Evolutionary conservation across 35 echinoderm and acorn worm species (phyloP), one percentile per base, ranked within the genome.

Genomic region (Patiria miniata): DNA sequence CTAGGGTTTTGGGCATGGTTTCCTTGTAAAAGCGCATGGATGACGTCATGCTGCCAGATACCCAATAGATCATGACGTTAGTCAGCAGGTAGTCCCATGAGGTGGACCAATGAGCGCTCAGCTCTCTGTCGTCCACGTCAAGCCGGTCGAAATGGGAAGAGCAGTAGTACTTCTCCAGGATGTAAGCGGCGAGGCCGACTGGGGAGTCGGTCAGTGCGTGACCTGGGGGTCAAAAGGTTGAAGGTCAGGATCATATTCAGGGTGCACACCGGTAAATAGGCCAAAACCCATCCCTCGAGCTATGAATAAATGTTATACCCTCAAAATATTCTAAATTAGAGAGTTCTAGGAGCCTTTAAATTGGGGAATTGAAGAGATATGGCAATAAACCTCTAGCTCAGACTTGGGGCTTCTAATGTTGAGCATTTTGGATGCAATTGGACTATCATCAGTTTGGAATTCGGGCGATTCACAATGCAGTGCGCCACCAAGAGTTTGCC

Each of bases 141-240:
- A 40, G 42, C 54, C 77, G 82, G 22, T 52, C 76, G 19, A 38
- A 36, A 77, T 92, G 87, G 0, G 90, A 87, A 2, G 42, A 39
- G 36, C 23, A 33, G 9, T 87, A 61, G 77, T 86, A 94, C 73
- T 87, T 94, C 42, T 91, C 93, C 21, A 94, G 18, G 58, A 94
- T 91, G 40, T 91, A 94, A 21, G 93, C 88, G 52, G 93, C 93
- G 52, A 94, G 84, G 8, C 93, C 93, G 40, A 94, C 40, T 23
- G 93, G 93, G 16, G 93, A 94, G 61, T 94, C 93, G 9, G 65
- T 94, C 8, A 94, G 78, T 21, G 83, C 83, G 34, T 86, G 84
- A 33, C 93, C 93, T 91, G 34, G n/a, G 57, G 59, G 38, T 52
- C 37, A 6, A 39, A 30, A 73, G 22, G 2, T 73, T 26, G 29